phyloP scores from a whole-genome alignment of 2,113 vertebrate genomes.

The Bubo bubo region DNA sequence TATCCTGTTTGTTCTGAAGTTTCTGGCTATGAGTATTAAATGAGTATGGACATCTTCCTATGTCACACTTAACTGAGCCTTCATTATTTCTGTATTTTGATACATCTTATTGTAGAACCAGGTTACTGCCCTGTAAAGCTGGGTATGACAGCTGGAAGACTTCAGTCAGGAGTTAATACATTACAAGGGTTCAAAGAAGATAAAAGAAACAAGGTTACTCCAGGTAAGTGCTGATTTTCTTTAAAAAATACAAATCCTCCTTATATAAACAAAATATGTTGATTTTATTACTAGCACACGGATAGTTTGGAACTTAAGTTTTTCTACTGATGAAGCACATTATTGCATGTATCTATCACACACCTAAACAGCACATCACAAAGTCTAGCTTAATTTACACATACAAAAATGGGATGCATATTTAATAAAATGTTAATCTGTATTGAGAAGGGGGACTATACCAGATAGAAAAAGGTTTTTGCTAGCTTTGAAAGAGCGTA shows the following conservation, averaged over 20 bases:
- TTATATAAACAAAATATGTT: neutral
- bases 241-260: neutral
- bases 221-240: conserved; percentile 76
- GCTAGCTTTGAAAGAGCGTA: neutral
- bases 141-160: conserved; percentile 89
- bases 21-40: neutral
- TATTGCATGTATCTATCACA: neutral
- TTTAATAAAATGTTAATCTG: neutral
- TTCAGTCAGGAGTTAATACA: conserved; percentile 91
- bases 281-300: neutral
- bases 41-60: neutral
- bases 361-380: neutral
- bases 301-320: neutral
- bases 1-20: neutral
- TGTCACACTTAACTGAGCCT: neutral
- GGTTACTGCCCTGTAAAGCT: conserved; percentile 90
- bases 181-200: conserved; percentile 97
- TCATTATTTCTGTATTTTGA: neutral
- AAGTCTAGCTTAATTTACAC: neutral
- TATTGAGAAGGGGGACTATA: neutral
- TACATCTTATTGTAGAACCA: conserved; percentile 73
- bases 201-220: conserved; percentile 93
- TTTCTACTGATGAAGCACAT: neutral
- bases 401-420: neutral
- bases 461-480: neutral